phyloP scores from a whole-genome alignment of 2,113 vertebrate species.

The Pteruthius melanotis region DNA sequence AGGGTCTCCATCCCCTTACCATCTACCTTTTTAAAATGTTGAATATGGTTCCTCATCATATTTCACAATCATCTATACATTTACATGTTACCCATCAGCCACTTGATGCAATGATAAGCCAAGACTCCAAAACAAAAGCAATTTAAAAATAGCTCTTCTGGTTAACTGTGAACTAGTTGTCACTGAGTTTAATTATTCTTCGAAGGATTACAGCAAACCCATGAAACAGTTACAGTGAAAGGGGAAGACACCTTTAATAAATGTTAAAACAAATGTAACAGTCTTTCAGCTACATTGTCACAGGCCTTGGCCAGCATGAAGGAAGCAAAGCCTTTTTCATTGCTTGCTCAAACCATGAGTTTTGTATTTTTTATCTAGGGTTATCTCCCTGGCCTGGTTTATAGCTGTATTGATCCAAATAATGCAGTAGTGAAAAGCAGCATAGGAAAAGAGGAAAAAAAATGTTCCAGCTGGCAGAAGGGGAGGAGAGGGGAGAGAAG shows the following conservation, averaged over 20 bases:
- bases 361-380: background rate
- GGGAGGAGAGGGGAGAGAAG: background rate
- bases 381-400: background rate
- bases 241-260: background rate
- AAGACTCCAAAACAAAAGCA: background rate
- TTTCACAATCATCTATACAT: background rate
- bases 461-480: background rate
- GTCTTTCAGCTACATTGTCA: background rate
- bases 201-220: background rate
- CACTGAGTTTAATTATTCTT: background rate
- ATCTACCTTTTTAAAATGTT: background rate
- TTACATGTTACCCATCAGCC: background rate
- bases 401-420: background rate
- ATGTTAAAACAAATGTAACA: background rate
- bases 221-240: background rate
- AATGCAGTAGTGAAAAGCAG: background rate
- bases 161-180: background rate
- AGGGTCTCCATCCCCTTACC: background rate
- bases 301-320: background rate
- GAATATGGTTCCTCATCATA: background rate
- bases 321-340: background rate
- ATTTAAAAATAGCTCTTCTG: fast-evolving
- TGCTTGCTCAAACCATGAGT: background rate
- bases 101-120: background rate
- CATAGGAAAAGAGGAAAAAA: background rate